Evolutionary conservation across 2,888 invertebrate species (phyloP), one percentile per base, ranked within the genome.

Genomic region (Steinernema hermaphroditum): DNA sequence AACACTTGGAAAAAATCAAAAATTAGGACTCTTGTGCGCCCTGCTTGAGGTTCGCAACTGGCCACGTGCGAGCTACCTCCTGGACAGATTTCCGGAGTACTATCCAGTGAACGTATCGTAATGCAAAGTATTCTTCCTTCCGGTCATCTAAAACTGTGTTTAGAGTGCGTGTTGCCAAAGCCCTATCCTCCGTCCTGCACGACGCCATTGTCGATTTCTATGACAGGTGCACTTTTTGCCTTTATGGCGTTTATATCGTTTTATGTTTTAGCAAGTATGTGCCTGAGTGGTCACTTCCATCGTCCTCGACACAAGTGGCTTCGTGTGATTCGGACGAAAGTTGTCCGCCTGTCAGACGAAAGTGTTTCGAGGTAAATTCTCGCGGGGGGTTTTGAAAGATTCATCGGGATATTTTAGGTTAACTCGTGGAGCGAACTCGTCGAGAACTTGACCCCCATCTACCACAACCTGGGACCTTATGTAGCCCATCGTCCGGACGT

Each of bases 11-110:
- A 70, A 70, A n/a, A 97, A 98, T 89, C 96, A 98, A 88, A 97
- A 97, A 88, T 91, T 96, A 82, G 93, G 94, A 32, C 89, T 98
- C 29, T 92, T 94, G 83, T 93, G 94, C 87, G 94, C 95, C 0
- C 88, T 96, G 68, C 87, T 97, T 9, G 91, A 91, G 77, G 91
- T 94, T 78, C 95, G 94, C 0, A 94, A 94, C 82, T 97, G 96
- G 96, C 90, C 91, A 22, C 92, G 92, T 84, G 94, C 94, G 1
- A 90, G 91, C 76, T 90, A 90, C 78, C 89, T 98, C 74, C 91
- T 93, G 34, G 91, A 92, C 80, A 90, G 92, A 72, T 89, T 97
- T 76, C 97, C 97, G 0, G 91, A 92, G 73, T 81, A 71, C 57
- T 85, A 82, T 74, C 87, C 88, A 22, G 79, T 82, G 4, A 78